Conservation (phyloP, 2,113 vertebrate genomes). For the Eclectus roratus region DNA sequence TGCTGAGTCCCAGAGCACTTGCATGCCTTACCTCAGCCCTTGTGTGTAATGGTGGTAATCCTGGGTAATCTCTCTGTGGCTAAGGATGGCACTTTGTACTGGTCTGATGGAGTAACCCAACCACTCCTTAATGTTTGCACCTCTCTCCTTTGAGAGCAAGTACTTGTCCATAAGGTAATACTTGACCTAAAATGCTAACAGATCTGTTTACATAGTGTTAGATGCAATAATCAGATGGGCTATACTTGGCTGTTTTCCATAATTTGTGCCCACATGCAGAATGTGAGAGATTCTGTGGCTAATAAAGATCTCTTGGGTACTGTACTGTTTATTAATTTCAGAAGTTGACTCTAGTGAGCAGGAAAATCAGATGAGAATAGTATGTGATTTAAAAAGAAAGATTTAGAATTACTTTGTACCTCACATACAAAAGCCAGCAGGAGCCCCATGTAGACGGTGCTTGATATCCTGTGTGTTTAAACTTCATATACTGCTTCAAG, state of each 20-base stretch:
- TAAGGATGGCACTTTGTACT: not conserved
- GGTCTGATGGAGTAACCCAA: not conserved
- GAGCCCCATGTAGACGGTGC: not conserved
- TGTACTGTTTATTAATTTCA: not conserved
- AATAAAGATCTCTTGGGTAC: not conserved
- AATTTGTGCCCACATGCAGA: not conserved
- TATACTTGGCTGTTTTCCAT: not conserved
- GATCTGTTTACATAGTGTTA: not conserved
- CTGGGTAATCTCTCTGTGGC: not conserved
- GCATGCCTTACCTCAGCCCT: not conserved
- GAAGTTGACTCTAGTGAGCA: not conserved
- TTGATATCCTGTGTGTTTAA: not conserved
- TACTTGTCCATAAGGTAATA: not conserved
- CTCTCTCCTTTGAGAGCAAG: not conserved
- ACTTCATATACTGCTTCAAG: not conserved
- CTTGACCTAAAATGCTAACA: not conserved
- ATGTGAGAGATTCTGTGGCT: not conserved
- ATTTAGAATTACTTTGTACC: not conserved
- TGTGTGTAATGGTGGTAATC: not conserved
- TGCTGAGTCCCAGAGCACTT: not conserved
- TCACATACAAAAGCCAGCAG: not conserved
- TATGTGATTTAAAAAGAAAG: not conserved
- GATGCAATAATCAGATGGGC: not conserved
- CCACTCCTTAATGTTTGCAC: not conserved
- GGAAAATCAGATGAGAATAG: not conserved